phyloP scores from a whole-genome alignment of 2,888 invertebrate species.

The Agrochola lota region DNA sequence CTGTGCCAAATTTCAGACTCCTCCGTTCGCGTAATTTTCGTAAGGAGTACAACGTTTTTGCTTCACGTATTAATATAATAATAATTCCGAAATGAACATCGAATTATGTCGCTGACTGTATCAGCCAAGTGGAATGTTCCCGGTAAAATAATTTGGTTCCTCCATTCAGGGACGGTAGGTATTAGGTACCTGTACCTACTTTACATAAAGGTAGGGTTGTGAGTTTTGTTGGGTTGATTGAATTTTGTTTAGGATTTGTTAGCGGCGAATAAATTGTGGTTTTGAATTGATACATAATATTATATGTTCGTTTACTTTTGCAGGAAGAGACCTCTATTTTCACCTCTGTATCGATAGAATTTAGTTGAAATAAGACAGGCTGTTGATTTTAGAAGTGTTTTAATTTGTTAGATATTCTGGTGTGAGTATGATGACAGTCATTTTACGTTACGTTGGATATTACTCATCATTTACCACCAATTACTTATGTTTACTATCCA shows the following conservation, averaged over 20 bases:
- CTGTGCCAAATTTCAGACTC: too few relatives aligned
- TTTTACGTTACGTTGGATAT: too few relatives aligned
- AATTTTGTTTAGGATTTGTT: conserved; percentile 45
- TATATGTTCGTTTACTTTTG: conserved; percentile 20
- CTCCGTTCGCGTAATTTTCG: too few relatives aligned
- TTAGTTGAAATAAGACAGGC: too few relatives aligned
- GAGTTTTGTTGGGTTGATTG: conserved; percentile 33
- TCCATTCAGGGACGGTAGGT: conserved; percentile 30
- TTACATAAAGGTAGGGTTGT: conserved; percentile 48
- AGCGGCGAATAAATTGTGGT: conserved; percentile 2
- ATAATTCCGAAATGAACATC: background rate
- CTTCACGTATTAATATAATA: too few relatives aligned
- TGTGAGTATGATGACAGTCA: too few relatives aligned
- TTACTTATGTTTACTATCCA: too few relatives aligned
- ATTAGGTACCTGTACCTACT: conserved; percentile 15
- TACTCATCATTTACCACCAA: too few relatives aligned
- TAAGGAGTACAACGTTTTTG: too few relatives aligned
- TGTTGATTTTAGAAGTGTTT: too few relatives aligned
- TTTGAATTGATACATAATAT: conserved; percentile 16
- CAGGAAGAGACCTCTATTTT: background rate
- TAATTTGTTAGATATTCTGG: too few relatives aligned
- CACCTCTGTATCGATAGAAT: too few relatives aligned
- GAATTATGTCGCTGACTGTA: conserved; percentile 6
- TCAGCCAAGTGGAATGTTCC: conserved; percentile 14
- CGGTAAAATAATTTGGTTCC: conserved; percentile 49